These are phyloP conservation scores for Drosophila prolongata DNA, from an alignment of 2,888 invertebrate species.

Conservation along the genomic window DNA sequence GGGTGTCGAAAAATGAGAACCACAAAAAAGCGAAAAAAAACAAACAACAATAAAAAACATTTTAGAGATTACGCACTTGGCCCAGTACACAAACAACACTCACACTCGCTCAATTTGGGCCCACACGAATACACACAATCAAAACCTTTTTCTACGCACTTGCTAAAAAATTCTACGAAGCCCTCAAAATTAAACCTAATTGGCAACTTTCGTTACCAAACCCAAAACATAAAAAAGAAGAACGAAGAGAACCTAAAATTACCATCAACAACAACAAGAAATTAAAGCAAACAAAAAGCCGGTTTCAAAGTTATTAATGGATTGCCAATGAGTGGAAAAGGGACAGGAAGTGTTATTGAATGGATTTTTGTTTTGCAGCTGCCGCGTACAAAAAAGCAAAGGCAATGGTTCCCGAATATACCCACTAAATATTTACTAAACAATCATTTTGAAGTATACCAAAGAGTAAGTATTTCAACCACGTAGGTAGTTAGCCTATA, in stretches of 20 bases:
- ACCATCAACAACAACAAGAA: slow-evolving; percentile 42
- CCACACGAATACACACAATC: slow-evolving; percentile 14
- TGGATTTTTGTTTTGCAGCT: slow-evolving; percentile 23
- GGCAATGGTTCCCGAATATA: background rate
- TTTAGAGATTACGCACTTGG: slow-evolving; percentile 62
- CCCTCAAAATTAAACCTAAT: slow-evolving; percentile 50
- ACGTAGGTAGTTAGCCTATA: too few species aligned
- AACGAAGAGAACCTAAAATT: slow-evolving; percentile 3
- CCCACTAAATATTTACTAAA: background rate
- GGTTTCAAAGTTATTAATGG: slow-evolving; percentile 57
- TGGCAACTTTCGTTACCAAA: slow-evolving; percentile 69
- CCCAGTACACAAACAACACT: slow-evolving; percentile 28
- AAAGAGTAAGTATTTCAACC: too few species aligned
- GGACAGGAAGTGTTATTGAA: slow-evolving; percentile 8
- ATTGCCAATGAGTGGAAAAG: background rate
- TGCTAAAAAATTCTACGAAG: slow-evolving; percentile 42
- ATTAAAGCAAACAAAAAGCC: slow-evolving; percentile 78
- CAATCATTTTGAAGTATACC: too few species aligned
- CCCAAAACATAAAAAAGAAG: slow-evolving; percentile 43
- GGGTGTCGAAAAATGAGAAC: slow-evolving; percentile 29
- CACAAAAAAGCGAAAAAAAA: slow-evolving; percentile 35
- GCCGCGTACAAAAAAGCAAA: background rate
- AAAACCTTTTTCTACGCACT: slow-evolving; percentile 64
- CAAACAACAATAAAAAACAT: slow-evolving; percentile 37
- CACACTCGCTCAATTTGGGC: slow-evolving; percentile 9